These are phyloP conservation scores for Phocides pigmalion DNA, from an alignment of 1,140 invertebrate species.

Conservation along the genomic window DNA sequence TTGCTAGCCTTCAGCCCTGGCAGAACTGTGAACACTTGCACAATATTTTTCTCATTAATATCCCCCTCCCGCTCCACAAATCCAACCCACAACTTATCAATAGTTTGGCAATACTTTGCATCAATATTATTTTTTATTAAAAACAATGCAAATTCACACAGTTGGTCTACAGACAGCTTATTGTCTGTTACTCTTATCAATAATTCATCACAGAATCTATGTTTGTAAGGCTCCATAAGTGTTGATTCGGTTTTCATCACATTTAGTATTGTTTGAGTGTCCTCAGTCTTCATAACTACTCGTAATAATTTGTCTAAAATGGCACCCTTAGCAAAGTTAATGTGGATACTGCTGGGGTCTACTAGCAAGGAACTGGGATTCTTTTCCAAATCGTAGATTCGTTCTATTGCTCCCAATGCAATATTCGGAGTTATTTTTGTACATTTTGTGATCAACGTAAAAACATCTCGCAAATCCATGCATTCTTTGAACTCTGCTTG, in stretches of 20 bases:
- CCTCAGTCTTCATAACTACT: constrained; percentile 77
- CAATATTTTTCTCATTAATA: constrained; percentile 85
- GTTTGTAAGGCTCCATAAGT: constrained; percentile 79
- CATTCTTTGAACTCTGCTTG: constrained; percentile 79
- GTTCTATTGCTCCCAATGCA: constrained; percentile 77
- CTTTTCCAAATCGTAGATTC: constrained; percentile 77
- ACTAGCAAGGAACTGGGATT: constrained; percentile 39
- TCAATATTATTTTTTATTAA: constrained; percentile 72
- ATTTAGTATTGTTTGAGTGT: constrained; percentile 75
- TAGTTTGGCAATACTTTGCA: constrained; percentile 76
- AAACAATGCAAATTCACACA: constrained; percentile 85
- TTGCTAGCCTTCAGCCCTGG: constrained; percentile 85
- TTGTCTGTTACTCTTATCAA: constrained; percentile 86
- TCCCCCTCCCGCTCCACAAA: constrained; percentile 85
- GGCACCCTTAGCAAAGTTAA: constrained; percentile 74
- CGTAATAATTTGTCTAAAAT: constrained; percentile 75
- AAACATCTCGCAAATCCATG: constrained; percentile 69
- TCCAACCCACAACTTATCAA: constrained; percentile 89
- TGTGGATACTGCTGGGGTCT: constrained; percentile 54
- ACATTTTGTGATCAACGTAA: constrained; percentile 77
- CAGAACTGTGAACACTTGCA: constrained; percentile 84
- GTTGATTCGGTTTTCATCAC: constrained; percentile 70
- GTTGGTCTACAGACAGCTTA: constrained; percentile 85
- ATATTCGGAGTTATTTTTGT: constrained; percentile 80
- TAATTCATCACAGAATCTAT: constrained; percentile 86